phyloP scores from a whole-genome alignment of 2,888 invertebrate genomes.

The Agonopterix heracliana region DNA sequence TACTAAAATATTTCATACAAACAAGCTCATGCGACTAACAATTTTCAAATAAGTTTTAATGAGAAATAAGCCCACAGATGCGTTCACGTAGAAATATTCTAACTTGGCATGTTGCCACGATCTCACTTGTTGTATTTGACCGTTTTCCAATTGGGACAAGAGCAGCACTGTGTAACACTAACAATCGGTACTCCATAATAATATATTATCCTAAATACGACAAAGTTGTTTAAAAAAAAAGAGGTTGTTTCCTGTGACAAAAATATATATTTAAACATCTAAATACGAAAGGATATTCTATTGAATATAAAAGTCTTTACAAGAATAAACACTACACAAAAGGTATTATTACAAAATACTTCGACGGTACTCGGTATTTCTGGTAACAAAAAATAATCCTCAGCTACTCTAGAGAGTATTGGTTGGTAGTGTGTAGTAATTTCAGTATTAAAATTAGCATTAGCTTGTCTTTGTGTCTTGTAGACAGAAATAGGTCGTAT shows the following conservation, averaged over 20 bases:
- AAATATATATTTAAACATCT: too few species aligned
- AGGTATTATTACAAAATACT: too few species aligned
- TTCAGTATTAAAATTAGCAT: neutral
- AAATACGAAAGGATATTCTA: too few species aligned
- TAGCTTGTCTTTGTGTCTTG: neutral
- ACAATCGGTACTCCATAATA: too few species aligned
- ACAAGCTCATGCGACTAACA: constrained; percentile 16
- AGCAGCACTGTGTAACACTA: constrained; percentile 11
- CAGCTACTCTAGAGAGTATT: neutral
- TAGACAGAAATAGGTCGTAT: constrained; percentile 6
- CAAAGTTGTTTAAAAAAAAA: too few species aligned
- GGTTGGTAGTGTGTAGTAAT: neutral
- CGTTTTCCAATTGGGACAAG: constrained; percentile 20
- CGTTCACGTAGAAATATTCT: constrained; percentile 11
- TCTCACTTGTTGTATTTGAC: constrained; percentile 21
- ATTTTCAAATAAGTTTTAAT: constrained; percentile 21
- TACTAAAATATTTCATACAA: too few species aligned
- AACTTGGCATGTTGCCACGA: constrained; percentile 26
- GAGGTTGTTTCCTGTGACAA: too few species aligned
- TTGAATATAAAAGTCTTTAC: too few species aligned
- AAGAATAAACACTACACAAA: too few species aligned
- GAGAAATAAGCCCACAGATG: constrained; percentile 23
- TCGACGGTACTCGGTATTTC: too few species aligned
- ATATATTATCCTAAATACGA: too few species aligned
- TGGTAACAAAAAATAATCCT: too few species aligned